Evolutionary conservation across 2,113 vertebrate species (phyloP).

Genomic region (Chiloscyllium plagiosum): DNA sequence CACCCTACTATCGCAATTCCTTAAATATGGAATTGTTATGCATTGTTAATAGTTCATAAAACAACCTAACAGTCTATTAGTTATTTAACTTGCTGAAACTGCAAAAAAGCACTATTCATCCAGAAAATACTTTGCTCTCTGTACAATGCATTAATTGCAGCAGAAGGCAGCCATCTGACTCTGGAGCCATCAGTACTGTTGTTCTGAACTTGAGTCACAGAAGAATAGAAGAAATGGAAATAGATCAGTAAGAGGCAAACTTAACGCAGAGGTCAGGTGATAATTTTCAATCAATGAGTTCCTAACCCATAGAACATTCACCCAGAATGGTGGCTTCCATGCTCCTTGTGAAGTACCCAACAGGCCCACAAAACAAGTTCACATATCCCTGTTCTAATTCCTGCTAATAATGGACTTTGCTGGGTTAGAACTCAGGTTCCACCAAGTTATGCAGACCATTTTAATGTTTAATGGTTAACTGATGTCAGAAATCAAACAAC

Average conservation of each 20-base stretch:
- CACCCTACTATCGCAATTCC: background rate
- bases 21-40: background rate
- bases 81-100: background rate
- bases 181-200: background rate
- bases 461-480: background rate
- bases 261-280: background rate
- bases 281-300: background rate
- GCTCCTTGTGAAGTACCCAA: background rate
- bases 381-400: background rate
- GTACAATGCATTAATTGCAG: background rate
- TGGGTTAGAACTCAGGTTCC: background rate
- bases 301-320: background rate
- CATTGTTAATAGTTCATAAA: background rate
- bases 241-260: background rate
- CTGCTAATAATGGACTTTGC: background rate
- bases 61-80: background rate
- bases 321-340: background rate
- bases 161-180: background rate
- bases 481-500: background rate
- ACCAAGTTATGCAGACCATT: background rate
- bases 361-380: background rate
- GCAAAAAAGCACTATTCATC: background rate
- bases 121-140: background rate
- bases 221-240: background rate
- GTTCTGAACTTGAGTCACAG: background rate